Evolutionary conservation across 2,888 invertebrate species (phyloP), one percentile per base, ranked within the genome.

Genomic region (Nudaria mundana): DNA sequence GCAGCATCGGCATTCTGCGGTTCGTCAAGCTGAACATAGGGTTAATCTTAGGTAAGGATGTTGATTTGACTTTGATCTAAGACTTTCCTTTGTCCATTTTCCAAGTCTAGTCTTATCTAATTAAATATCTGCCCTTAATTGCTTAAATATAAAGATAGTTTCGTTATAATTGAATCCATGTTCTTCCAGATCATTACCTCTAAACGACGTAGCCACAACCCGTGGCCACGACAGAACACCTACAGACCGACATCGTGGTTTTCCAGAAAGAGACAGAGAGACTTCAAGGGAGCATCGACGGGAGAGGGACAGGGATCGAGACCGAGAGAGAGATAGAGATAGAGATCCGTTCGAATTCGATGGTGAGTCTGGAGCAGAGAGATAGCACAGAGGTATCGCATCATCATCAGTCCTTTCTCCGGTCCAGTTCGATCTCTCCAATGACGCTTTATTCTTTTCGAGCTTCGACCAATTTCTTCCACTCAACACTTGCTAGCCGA

Each of bases 171-270:
- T 22, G 13, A 1, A 12, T 1, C n/a, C 6, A n/a, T 5, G 5
- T 5, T 1, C 12, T 51, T 58, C 1, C 67, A 89, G 89, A 57
- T 86, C 89, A 6, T 75, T 89, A 0, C 88, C 89, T 0, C 62
- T 89, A 0, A 89, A 87, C 52, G 89, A 89, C 24, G 69, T 71
- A 30, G 56, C 78, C n/a, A 45, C 79, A 5, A 24, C 68, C n/a
- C 78, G 84, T n/a, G 79, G 84, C 13, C 82, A 87, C 46, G 89
- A 89, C 29, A 58, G 85, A 31, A 88, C 89, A 3, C 89, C 89
- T 2, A 85, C 85, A 1, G 89, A 88, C 1, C 63, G 79, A 12
- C 81, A 84, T 34, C 74, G 81, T 3, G 81, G 73, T 3, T 80
- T 84, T 37, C 81, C 81, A 2, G 81, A 78, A 43, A 65, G 78